Percentiles rank a stretch among this genome's conserved stretches.
Evolutionary conservation across 2,888 invertebrate genomes (phyloP).

Genomic region (Tribolium freemani): DNA sequence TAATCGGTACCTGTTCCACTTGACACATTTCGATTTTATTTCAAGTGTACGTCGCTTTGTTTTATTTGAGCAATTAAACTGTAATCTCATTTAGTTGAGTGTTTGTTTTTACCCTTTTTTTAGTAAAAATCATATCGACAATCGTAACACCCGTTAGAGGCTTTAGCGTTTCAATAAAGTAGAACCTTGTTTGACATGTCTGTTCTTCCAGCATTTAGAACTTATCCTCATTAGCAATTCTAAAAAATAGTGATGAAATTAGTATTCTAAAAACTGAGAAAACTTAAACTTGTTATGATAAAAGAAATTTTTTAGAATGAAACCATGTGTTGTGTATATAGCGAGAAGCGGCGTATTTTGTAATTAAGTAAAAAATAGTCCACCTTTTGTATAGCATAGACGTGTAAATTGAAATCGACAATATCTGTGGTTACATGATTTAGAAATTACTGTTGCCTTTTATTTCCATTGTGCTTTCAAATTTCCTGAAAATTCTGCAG

Average conservation of each 20-base stretch:
- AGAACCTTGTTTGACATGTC: constrained; percentile 37
- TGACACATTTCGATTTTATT: constrained; percentile 12
- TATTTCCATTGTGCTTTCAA: constrained; percentile 44
- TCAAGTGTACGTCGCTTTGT: constrained; percentile 39
- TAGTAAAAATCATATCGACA: constrained; percentile 44
- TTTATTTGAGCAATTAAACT: constrained; percentile 34
- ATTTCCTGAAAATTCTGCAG: constrained; percentile 43
- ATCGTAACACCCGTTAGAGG: constrained; percentile 36
- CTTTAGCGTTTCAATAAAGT: no score
- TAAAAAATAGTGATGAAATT: constrained; percentile 38
- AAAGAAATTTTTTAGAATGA: constrained; percentile 24
- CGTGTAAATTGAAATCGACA: constrained; percentile 52
- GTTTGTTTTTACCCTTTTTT: constrained; percentile 27
- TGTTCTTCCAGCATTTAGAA: constrained; percentile 46
- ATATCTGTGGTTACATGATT: constrained; percentile 48
- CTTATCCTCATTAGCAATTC: constrained; percentile 27
- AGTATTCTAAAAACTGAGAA: constrained; percentile 39
- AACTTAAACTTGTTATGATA: background rate
- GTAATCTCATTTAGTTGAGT: constrained; percentile 15
- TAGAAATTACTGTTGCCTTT: constrained; percentile 44
- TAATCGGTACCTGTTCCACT: constrained; percentile 40
- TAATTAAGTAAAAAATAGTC: constrained; percentile 37
- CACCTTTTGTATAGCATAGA: constrained; percentile 47
- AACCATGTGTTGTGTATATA: constrained; percentile 8
- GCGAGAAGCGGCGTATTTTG: constrained; percentile 20